Percentiles rank a stretch among this genome's conserved stretches.
These are phyloP conservation scores for Cheilosia urbana DNA, from an alignment of 2,888 invertebrate species.

Conservation along the genomic window DNA sequence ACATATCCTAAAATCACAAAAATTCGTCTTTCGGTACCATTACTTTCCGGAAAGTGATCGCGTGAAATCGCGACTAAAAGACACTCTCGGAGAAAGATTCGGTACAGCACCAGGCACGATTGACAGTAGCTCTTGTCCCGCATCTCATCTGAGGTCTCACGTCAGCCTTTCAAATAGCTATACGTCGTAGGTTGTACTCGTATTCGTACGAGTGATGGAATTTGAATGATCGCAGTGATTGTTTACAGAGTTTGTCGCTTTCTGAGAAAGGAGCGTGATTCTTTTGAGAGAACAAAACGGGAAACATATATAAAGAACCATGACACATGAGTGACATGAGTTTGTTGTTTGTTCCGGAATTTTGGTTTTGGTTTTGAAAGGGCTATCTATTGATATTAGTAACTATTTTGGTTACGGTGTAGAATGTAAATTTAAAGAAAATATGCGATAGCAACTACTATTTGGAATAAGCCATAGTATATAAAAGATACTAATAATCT, in stretches of 20 bases:
- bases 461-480: too few relatives aligned
- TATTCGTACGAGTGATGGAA: conserved; percentile 17
- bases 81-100: conserved; percentile 8
- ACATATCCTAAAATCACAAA: conserved; percentile 55
- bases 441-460: too few relatives aligned
- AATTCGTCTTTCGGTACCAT: conserved; percentile 48
- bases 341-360: conserved; percentile 49
- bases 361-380: not conserved
- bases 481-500: too few relatives aligned
- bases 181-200: conserved; percentile 4
- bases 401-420: too few relatives aligned
- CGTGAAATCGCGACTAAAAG: conserved; percentile 24
- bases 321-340: conserved; percentile 43
- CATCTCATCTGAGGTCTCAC: conserved; percentile 59
- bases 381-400: too few relatives aligned
- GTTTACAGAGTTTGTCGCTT: conserved; percentile 60
- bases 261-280: conserved; percentile 42
- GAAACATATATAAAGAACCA: not conserved
- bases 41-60: conserved; percentile 53
- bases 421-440: too few relatives aligned
- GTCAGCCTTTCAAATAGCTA: conserved; percentile 44
- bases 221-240: conserved; percentile 56
- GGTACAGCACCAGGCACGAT: conserved; percentile 33
- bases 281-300: conserved; percentile 1
- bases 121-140: conserved; percentile 23